Base-by-base conservation (phyloP, 1,140 invertebrate species). In the Nebria ingens region DNA sequence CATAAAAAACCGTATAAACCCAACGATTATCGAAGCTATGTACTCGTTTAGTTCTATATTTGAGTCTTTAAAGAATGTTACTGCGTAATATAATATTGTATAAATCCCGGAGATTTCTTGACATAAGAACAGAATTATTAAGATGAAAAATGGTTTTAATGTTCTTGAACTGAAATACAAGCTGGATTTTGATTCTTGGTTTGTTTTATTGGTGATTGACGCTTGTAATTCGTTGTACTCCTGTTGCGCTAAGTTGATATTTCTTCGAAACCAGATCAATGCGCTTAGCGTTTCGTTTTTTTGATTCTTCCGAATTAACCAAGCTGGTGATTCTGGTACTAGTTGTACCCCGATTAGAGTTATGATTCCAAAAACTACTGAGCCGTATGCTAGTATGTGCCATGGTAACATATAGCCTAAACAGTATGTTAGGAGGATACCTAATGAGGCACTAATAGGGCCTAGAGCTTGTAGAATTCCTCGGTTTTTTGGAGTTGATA, bases 21-120 rank as follows among this genome's bases (percentile, higher is more conserved):
- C 89, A 1, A 92, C 81, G 9, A 86, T 81, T 29, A 92, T 87
- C 1, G 86, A 85, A 0, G 82, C 80, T 0, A 81, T 70, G 59
- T 83, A 83, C 38, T 82, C 81, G 58, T 89, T 79, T 1, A 89
- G 71, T 54, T 76, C 76, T 6, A 82, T 73, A 2, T 83, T 80
- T 13, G 84, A 79, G 4, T 83, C 77, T 57, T 81, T 74, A 61
- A 87, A 81, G 61, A 87, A 79, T 54, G 76, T 79, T 0, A 87
- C 82, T 0, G 82, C 81, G 61, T 89, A 90, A 65, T 86, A 90
- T 25, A 90, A 72, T 3, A 90, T 80, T 1, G 85, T 81, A 68
- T 90, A 86, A 15, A 86, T 85, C 2, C 85, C 85, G 0, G 80
- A 82, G 51, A 82, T 72, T 62, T 86, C 83, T 74, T 87, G 85